Conservation (phyloP, 2,888 invertebrate species). For the Zeuzera pyrina region DNA sequence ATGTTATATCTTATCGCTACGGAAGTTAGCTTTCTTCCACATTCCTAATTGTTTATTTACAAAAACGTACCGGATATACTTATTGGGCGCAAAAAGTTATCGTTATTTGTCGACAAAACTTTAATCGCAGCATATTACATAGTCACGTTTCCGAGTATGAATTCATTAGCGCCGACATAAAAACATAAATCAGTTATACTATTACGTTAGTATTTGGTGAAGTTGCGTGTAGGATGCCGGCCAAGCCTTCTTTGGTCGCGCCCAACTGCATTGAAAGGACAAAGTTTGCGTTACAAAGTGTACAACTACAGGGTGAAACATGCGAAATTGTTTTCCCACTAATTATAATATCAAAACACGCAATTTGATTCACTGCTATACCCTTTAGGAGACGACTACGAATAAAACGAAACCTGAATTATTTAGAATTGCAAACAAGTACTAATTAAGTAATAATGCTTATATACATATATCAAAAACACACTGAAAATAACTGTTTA, state of each 20-base stretch:
- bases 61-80: too few relatives aligned
- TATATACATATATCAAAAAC: too few relatives aligned
- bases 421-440: too few relatives aligned
- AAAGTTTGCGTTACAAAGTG: conserved; percentile 24
- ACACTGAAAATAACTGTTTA: too few relatives aligned
- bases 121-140: not conserved
- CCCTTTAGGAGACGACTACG: too few relatives aligned
- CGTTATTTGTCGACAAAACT: too few relatives aligned
- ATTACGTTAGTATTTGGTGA: conserved; percentile 17
- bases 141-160: not conserved
- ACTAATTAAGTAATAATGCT: too few relatives aligned
- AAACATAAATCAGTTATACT: conserved; percentile 28
- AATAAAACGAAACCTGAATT: too few relatives aligned
- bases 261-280: conserved; percentile 24
- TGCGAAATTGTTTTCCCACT: conserved; percentile 26
- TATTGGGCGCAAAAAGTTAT: too few relatives aligned
- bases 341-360: conserved; percentile 7
- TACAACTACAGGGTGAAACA: conserved; percentile 10
- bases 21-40: too few relatives aligned
- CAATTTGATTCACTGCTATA: not conserved
- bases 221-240: conserved; percentile 32
- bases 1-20: too few relatives aligned
- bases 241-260: conserved; percentile 40
- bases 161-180: conserved; percentile 4
- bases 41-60: too few relatives aligned